Evolutionary conservation across 2,888 invertebrate species (phyloP).

Genomic region (Tolmerus cingulatus): DNA sequence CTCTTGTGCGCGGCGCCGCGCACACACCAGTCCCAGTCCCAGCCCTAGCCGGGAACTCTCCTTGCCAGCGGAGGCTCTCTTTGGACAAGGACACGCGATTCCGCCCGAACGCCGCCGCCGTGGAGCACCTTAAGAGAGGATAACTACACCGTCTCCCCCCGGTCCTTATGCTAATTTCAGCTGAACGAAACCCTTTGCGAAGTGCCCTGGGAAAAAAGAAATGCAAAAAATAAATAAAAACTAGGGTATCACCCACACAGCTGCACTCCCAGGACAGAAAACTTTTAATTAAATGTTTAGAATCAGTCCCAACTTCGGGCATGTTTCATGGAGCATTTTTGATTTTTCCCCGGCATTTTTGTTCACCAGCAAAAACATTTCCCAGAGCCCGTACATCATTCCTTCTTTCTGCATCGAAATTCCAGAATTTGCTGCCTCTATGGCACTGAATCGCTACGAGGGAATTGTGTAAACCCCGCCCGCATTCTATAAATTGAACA

Average conservation of each 20-base stretch:
- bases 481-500: not conserved
- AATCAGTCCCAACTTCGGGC: not conserved
- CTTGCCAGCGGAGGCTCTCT: not conserved
- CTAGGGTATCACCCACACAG: not conserved
- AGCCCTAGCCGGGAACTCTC: not conserved
- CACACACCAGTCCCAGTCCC: not conserved
- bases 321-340: not conserved
- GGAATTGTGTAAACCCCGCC: not conserved
- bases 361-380: not conserved
- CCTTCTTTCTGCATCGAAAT: not conserved
- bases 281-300: not conserved
- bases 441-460: not conserved
- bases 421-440: not conserved
- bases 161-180: not conserved
- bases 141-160: not conserved
- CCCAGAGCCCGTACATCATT: not conserved
- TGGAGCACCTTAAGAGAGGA: not conserved
- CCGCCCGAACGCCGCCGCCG: not conserved
- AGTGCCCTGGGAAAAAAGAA: not conserved
- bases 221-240: not conserved
- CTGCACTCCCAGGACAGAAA: not conserved
- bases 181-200: conserved; percentile 2
- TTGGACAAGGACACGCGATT: not conserved
- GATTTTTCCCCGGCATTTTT: not conserved
- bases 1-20: conserved; percentile 5